Evolutionary conservation across 2,797 vertebrate genomes (phyloP).

Genomic region (Crypturellus tataupa): DNA sequence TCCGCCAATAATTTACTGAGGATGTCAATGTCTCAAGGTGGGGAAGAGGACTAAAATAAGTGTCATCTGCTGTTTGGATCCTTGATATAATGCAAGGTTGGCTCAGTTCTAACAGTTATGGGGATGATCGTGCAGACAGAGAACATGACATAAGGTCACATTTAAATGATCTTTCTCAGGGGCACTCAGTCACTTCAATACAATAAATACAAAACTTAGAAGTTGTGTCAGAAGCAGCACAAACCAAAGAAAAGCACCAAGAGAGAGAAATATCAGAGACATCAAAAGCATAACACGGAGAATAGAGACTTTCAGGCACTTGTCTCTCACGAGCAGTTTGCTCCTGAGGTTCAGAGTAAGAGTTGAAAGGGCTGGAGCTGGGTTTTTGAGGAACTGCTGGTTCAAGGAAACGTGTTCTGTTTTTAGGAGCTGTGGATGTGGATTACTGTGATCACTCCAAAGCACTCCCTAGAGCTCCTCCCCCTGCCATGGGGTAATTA

Average conservation of each 20-base stretch:
- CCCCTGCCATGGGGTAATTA: neutral
- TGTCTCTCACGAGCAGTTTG: neutral
- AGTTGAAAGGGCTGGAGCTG: neutral
- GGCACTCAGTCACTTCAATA: neutral
- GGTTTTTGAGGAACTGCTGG: neutral
- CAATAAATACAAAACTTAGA: neutral
- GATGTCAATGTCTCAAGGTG: neutral
- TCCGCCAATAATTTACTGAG: neutral
- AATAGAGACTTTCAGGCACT: neutral
- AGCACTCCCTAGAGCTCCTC: neutral
- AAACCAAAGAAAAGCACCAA: neutral
- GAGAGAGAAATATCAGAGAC: neutral
- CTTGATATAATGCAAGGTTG: neutral
- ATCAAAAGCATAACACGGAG: neutral
- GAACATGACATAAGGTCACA: neutral
- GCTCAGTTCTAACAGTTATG: neutral
- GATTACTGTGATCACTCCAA: neutral
- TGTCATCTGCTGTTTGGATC: neutral
- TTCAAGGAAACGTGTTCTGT: neutral
- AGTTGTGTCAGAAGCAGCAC: neutral
- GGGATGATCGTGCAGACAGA: too few species aligned
- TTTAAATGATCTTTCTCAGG: neutral
- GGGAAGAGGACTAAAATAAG: neutral
- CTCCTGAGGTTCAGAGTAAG: neutral
- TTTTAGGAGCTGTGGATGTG: neutral